Evolutionary conservation across 1,140 invertebrate genomes (phyloP).

Genomic region (Drosophila parabipectinata): DNA sequence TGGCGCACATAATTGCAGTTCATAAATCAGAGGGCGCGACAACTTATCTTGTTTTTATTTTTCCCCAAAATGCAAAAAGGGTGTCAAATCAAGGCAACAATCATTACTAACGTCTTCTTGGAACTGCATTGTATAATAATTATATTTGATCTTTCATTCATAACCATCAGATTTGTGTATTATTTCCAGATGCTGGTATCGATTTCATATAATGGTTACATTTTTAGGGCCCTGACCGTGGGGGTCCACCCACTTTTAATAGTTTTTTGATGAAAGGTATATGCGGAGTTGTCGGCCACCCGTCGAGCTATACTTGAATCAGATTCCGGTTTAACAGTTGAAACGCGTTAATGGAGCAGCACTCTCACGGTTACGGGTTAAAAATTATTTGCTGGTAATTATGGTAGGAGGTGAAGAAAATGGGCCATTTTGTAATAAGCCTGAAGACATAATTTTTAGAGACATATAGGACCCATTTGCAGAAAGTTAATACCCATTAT

Average conservation of each 20-base stretch:
- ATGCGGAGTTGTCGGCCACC: slow-evolving; percentile 22
- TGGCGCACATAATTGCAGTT: slow-evolving; percentile 56
- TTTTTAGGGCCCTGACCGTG: slow-evolving; percentile 35
- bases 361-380: slow-evolving; percentile 32
- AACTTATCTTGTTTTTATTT: slow-evolving; percentile 29
- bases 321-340: slow-evolving; percentile 31
- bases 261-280: slow-evolving; percentile 53
- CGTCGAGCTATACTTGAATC: slow-evolving; percentile 23
- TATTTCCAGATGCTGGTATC: slow-evolving; percentile 65
- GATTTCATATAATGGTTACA: slow-evolving; percentile 66
- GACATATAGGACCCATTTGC: not conserved
- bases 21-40: slow-evolving; percentile 58
- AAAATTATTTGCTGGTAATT: slow-evolving; percentile 24
- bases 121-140: slow-evolving; percentile 12
- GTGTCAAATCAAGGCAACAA: slow-evolving; percentile 22
- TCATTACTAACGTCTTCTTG: slow-evolving; percentile 6
- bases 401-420: slow-evolving; percentile 23
- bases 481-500: not conserved
- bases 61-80: slow-evolving; percentile 13
- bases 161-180: not conserved
- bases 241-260: slow-evolving; percentile 52
- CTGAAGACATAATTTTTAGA: not conserved
- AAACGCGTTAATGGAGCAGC: slow-evolving; percentile 3
- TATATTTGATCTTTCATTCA: slow-evolving; percentile 23
- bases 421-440: not conserved